Base-by-base conservation (phyloP, 2,113 vertebrate species). In the Spea bombifrons region DNA sequence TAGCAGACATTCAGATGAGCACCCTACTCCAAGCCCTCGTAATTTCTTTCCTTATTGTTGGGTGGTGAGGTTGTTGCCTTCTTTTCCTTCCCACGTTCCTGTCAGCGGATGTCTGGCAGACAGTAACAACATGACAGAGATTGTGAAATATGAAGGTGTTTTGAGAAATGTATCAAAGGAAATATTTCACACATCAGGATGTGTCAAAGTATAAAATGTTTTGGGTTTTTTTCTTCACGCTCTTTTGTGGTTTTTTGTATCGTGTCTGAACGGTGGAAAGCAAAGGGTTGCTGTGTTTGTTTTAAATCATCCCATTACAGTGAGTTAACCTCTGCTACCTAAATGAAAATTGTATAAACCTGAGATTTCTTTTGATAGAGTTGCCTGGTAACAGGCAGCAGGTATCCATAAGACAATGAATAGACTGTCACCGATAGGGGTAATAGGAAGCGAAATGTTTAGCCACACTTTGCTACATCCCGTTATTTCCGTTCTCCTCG, bases 251-350 rank as follows among this genome's bases (percentile, higher is more conserved):
- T 73, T 80, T 73, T 57, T 63, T 61, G 77, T 73, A 73, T 72
- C 71, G 66, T 73, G 71, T 71, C 52, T 57, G 70, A 80, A 67
- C 77, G 67, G 63, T 73, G 78, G 8, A 73, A 55, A 78, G 71
- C 76, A 71, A 78, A 79, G 83, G 87, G 89, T 84, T 81, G 89
- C 88, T 90, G 90, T 89, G 65, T 91, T 89, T 92, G 90, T 92
- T 91, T 86, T 83, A 91, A 90, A 89, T 82, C 84, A 84, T 89
- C 83, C 86, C 73, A 87, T 90, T 89, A 84, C 87, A 86, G 86
- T 83, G 86, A 83, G 90, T 90, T 91, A 92, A 91, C 92, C 90
- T 91, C 89, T 85, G 87, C 87, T 90, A 83, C 87, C 89, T 89
- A 88, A 91, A 87, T 92, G 90, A 90, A 88, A 90, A 88, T 84